A percentile compares a stretch with the other conserved stretches of the same genome.
These are phyloP conservation scores for Vombatus ursinus DNA, from an alignment of 2,113 vertebrate genomes.

Conservation along the genomic window DNA sequence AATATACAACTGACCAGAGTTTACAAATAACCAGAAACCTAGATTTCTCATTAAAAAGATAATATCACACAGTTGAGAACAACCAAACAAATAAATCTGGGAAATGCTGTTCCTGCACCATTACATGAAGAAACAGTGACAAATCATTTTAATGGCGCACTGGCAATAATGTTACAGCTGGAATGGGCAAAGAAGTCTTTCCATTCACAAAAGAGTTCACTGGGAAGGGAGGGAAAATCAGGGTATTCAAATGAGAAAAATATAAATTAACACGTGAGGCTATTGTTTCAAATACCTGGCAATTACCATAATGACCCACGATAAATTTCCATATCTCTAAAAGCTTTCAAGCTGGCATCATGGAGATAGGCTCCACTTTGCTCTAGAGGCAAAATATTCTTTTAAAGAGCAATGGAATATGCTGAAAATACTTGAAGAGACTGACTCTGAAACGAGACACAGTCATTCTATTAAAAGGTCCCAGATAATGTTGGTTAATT, in stretches of 20 bases:
- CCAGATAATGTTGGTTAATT: neutral
- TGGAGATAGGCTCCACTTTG: neutral
- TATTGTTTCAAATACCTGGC: slow-evolving; percentile 18
- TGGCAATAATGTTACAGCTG: slow-evolving; percentile 32
- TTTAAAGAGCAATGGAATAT: slow-evolving; percentile 45
- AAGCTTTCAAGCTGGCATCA: neutral
- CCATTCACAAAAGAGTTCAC: slow-evolving; percentile 43
- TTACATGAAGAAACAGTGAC: slow-evolving; percentile 45
- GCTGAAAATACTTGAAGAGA: slow-evolving; percentile 13
- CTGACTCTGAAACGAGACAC: neutral
- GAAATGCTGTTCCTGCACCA: slow-evolving; percentile 42
- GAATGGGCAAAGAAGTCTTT: slow-evolving; percentile 43
- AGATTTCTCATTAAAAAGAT: slow-evolving; percentile 65
- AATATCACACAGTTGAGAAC: slow-evolving; percentile 19
- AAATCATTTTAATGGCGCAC: slow-evolving; percentile 65
- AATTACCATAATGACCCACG: neutral
- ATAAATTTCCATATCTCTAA: slow-evolving; percentile 40
- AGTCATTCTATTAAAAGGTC: slow-evolving; percentile 17
- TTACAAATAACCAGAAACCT: slow-evolving; percentile 55
- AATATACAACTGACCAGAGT: slow-evolving; percentile 50
- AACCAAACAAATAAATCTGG: slow-evolving; percentile 63
- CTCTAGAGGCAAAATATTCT: neutral
- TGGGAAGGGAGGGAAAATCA: neutral
- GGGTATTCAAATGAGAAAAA: neutral
- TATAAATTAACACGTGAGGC: neutral